Percentiles rank a stretch among this genome's conserved stretches.
Evolutionary conservation across 2,797 vertebrate genomes (phyloP).

Genomic region (Ispidina lecontei): DNA sequence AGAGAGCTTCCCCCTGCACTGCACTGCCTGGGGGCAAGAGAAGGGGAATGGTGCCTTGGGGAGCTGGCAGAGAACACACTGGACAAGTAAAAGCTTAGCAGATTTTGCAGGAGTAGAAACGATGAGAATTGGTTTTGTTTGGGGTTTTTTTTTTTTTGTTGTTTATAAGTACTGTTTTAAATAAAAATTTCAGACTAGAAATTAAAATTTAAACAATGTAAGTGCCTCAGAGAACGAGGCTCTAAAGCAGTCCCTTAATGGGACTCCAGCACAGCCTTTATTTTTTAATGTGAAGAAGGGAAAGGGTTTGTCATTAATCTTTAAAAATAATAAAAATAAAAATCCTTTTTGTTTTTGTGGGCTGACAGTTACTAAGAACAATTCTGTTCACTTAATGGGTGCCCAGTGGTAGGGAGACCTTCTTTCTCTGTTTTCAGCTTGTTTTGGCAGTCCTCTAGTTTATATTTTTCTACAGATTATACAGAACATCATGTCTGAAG

Average conservation of each 20-base stretch:
- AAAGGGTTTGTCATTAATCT: slow-evolving; percentile 81
- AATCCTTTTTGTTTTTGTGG: slow-evolving; percentile 72
- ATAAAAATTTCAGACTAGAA: slow-evolving; percentile 76
- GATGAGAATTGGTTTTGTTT: neutral
- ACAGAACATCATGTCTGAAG: slow-evolving; percentile 27
- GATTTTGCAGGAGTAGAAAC: neutral
- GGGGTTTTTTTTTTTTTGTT: neutral
- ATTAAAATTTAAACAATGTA: slow-evolving; percentile 82
- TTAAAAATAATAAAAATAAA: slow-evolving; percentile 81
- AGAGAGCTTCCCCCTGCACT: neutral
- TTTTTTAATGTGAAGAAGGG: slow-evolving; percentile 79
- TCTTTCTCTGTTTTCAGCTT: slow-evolving; percentile 43
- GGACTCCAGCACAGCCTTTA: slow-evolving; percentile 72
- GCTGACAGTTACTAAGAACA: slow-evolving; percentile 50
- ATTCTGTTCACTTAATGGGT: slow-evolving; percentile 63
- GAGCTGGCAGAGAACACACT: slow-evolving; percentile 6
- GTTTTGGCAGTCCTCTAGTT: slow-evolving; percentile 28
- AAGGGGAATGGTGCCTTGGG: neutral
- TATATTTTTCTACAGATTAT: slow-evolving; percentile 55
- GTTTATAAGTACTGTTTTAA: slow-evolving; percentile 75
- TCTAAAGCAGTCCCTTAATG: slow-evolving; percentile 77
- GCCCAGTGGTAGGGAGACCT: slow-evolving; percentile 53
- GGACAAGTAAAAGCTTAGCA: slow-evolving; percentile 50
- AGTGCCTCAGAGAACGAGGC: slow-evolving; percentile 74
- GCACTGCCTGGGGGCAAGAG: neutral